Percentiles rank a stretch among this genome's conserved stretches.
Conservation (phyloP, 2,888 invertebrate species). For the Stenchaetothrips biformis region DNA sequence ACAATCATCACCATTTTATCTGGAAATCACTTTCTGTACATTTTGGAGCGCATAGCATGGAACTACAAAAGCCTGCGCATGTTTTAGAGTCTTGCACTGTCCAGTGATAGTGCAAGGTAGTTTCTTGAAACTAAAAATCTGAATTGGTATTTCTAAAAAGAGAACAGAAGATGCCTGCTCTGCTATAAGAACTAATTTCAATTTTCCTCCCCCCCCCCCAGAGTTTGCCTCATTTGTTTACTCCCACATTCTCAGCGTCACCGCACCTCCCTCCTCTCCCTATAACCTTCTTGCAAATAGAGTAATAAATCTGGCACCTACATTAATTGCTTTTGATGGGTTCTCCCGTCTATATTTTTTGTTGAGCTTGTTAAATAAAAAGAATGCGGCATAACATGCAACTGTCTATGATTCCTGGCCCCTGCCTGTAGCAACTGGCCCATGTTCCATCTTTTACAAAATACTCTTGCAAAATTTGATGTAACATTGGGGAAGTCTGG, state of each 20-base stretch:
- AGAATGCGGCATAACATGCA: neutral
- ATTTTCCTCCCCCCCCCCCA: too few species aligned
- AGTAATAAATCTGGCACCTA: neutral
- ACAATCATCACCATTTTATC: neutral
- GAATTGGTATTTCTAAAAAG: neutral
- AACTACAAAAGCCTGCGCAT: neutral
- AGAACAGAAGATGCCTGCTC: neutral
- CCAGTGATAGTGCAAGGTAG: neutral
- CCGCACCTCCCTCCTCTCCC: neutral
- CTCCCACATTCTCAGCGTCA: too few species aligned
- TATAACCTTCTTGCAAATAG: neutral
- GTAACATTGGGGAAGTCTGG: neutral
- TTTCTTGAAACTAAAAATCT: neutral
- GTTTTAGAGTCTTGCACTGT: neutral
- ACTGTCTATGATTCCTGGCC: conserved; percentile 4
- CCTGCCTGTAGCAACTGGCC: conserved; percentile 1
- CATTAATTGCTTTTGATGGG: neutral
- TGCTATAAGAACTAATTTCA: neutral
- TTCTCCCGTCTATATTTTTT: neutral
- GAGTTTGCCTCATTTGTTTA: neutral
- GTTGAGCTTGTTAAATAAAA: neutral
- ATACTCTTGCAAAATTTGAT: neutral
- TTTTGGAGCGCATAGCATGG: neutral
- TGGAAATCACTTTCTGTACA: neutral
- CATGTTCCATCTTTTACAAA: neutral